A percentile compares a stretch with the other conserved stretches of the same genome.
phyloP scores from a whole-genome alignment of 1,140 invertebrate species.

The Drosophila jambulina region DNA sequence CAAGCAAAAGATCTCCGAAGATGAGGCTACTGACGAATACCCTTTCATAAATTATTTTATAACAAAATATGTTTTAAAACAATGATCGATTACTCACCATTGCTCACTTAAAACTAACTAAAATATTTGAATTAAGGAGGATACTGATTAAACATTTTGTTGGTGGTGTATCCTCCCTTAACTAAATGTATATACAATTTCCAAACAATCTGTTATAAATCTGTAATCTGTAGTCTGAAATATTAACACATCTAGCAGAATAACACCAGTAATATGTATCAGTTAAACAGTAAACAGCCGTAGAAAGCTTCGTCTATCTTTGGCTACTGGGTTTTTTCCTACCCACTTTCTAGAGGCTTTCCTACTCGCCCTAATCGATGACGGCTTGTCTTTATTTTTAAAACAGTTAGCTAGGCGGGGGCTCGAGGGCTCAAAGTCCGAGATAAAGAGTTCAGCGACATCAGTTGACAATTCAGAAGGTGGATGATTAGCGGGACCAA shows the following conservation, averaged over 20 bases:
- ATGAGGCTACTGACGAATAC: too few species aligned
- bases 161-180: too few species aligned
- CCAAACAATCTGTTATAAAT: neutral
- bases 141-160: too few species aligned
- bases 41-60: too few species aligned
- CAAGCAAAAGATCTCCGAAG: too few species aligned
- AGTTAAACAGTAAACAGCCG: neutral
- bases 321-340: neutral
- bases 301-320: neutral
- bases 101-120: too few species aligned
- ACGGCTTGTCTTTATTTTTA: constrained; percentile 4
- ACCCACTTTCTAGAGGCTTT: neutral
- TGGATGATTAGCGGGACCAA: neutral
- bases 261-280: neutral
- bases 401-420: neutral
- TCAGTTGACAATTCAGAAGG: constrained; percentile 2
- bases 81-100: too few species aligned
- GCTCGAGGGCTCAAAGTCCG: constrained; percentile 18
- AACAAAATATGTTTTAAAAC: too few species aligned
- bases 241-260: neutral
- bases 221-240: neutral
- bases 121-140: too few species aligned
- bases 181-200: too few species aligned
- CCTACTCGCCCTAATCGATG: neutral
- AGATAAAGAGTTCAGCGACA: constrained; percentile 13